Percentiles rank a stretch among this genome's conserved stretches.
phyloP scores from a whole-genome alignment of 2,797 vertebrate genomes.

The Gastrophryne carolinensis region DNA sequence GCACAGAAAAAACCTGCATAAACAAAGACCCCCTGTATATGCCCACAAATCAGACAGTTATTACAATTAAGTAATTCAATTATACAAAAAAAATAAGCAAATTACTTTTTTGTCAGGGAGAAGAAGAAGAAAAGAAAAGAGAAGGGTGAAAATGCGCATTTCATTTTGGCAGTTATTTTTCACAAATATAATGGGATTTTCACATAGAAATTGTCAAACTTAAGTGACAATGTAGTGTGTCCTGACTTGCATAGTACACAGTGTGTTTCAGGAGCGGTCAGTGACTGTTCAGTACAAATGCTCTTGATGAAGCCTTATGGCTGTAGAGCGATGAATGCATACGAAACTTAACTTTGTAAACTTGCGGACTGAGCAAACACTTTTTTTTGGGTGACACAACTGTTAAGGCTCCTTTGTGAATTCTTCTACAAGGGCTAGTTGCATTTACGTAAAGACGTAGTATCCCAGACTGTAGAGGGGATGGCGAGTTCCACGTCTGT shows the following conservation, averaged over 20 bases:
- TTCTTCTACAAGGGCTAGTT: background rate
- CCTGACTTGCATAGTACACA: background rate
- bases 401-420: conserved; percentile 16
- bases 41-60: too few species aligned
- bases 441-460: background rate
- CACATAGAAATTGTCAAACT: background rate
- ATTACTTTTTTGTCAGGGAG: too few species aligned
- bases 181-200: background rate
- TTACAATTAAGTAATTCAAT: too few species aligned
- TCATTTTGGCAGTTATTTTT: too few species aligned
- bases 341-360: conserved; percentile 28
- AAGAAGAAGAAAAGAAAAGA: too few species aligned
- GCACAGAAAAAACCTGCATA: too few species aligned
- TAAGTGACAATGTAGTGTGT: conserved; percentile 28
- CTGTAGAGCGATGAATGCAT: too few species aligned
- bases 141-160: too few species aligned
- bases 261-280: background rate
- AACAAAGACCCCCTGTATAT: too few species aligned
- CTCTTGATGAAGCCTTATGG: too few species aligned
- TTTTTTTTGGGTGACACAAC: background rate
- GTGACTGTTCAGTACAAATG: too few species aligned
- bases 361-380: background rate
- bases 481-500: background rate
- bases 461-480: conserved; percentile 7
- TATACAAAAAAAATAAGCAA: too few species aligned